These are phyloP conservation scores for Calyptommatus sinebrachiatus DNA, from an alignment of 2,113 vertebrate species.

Conservation along the genomic window DNA sequence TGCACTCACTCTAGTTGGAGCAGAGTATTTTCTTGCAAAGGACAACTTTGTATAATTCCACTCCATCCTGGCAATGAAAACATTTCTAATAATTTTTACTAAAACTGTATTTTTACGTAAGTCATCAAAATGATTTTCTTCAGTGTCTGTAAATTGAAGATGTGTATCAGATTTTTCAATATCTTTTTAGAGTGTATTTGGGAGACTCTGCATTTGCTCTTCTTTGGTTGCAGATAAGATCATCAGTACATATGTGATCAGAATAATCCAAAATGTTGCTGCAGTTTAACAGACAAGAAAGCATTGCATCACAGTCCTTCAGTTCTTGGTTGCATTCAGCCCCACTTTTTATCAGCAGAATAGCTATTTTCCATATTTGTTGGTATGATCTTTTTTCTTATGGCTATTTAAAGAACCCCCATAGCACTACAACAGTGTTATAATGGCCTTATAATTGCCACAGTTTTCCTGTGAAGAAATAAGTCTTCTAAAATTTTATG, in stretches of 20 bases:
- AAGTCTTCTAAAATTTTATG: no score
- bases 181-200: no score
- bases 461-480: no score
- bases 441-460: no score
- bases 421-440: no score
- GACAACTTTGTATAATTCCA: not conserved
- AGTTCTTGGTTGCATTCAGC: no score
- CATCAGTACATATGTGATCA: not conserved
- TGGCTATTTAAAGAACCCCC: no score
- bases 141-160: not conserved
- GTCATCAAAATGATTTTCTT: not conserved
- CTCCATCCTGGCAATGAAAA: not conserved
- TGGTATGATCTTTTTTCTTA: no score
- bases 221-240: not conserved
- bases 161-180: not conserved
- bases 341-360: no score
- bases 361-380: no score
- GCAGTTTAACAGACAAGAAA: not conserved
- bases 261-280: no score
- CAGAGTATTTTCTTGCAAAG: constrained; percentile 31
- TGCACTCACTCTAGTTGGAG: not conserved
- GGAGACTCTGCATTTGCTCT: no score
- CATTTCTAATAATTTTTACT: not conserved
- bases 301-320: not conserved
- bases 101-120: not conserved